phyloP scores from a whole-genome alignment of 2,797 vertebrate genomes.

The Sciaenops ocellatus region DNA sequence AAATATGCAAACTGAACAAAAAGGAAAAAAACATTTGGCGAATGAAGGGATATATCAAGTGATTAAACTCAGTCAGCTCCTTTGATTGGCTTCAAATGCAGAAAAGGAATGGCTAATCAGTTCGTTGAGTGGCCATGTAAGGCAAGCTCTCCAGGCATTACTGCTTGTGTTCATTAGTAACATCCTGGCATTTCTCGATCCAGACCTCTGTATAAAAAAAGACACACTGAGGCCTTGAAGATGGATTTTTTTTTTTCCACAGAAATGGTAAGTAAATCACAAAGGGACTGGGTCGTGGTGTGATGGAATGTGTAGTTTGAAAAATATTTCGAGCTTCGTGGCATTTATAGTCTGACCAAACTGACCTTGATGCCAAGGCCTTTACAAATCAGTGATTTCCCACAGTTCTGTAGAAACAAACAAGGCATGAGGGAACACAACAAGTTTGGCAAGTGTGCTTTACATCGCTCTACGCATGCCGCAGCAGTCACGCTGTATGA shows the following conservation, averaged over 20 bases:
- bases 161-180: slow-evolving; percentile 74
- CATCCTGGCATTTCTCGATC: slow-evolving; percentile 66
- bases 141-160: slow-evolving; percentile 57
- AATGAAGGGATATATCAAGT: slow-evolving; percentile 46
- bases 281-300: slow-evolving; percentile 13
- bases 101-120: slow-evolving; percentile 78
- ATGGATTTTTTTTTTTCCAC: slow-evolving; percentile 30
- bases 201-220: slow-evolving; percentile 62
- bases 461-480: neutral
- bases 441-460: neutral
- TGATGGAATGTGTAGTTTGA: slow-evolving; percentile 24
- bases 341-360: slow-evolving; percentile 23
- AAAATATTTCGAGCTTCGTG: slow-evolving; percentile 14
- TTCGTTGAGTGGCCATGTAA: slow-evolving; percentile 53
- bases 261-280: slow-evolving; percentile 40
- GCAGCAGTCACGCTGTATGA: neutral
- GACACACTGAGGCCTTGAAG: slow-evolving; percentile 59
- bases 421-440: neutral
- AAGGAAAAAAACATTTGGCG: slow-evolving; percentile 13
- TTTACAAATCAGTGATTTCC: slow-evolving; percentile 14
- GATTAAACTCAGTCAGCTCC: slow-evolving; percentile 40
- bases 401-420: slow-evolving; percentile 22
- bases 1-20: slow-evolving; percentile 31
- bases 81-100: slow-evolving; percentile 70
- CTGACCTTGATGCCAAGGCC: slow-evolving; percentile 5